phyloP scores from a whole-genome alignment of 1,140 invertebrate species.

The Pseudoatta argentina region DNA sequence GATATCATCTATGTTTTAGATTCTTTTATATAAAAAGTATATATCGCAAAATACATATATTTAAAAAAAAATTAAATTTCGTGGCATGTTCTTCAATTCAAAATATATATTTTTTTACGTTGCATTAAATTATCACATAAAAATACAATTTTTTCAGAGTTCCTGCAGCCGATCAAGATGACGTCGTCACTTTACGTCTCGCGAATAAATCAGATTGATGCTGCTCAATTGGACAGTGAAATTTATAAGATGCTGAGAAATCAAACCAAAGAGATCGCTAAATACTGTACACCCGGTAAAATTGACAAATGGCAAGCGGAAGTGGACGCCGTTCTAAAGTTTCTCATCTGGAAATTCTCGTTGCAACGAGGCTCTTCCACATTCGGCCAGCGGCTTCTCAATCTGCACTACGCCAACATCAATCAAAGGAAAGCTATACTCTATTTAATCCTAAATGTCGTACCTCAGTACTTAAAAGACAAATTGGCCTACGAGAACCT shows the following conservation, averaged over 20 bases:
- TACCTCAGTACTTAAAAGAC: conserved; percentile 80
- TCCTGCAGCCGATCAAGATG: conserved; percentile 63
- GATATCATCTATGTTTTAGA: too few relatives aligned
- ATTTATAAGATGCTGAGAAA: conserved; percentile 81
- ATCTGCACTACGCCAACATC: conserved; percentile 81
- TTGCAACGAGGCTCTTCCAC: conserved; percentile 79
- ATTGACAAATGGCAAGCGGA: conserved; percentile 82
- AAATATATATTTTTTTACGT: neutral
- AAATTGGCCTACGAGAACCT: conserved; percentile 70
- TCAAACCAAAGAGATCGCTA: conserved; percentile 78
- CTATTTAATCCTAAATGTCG: conserved; percentile 77
- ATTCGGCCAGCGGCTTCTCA: conserved; percentile 83
- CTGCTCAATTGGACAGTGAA: conserved; percentile 82
- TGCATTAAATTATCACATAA: neutral
- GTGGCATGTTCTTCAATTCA: neutral
- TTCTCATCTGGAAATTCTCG: conserved; percentile 83
- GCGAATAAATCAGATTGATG: conserved; percentile 84
- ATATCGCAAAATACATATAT: neutral
- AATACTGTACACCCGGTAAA: conserved; percentile 74
- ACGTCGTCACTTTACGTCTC: conserved; percentile 79
- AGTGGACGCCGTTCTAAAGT: conserved; percentile 80
- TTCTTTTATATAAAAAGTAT: too few relatives aligned
- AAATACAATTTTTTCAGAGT: conserved; percentile 20
- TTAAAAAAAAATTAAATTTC: neutral
- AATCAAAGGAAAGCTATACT: conserved; percentile 78